Conservation (phyloP, 2,797 vertebrate species). For the Orestias chungarensis region DNA sequence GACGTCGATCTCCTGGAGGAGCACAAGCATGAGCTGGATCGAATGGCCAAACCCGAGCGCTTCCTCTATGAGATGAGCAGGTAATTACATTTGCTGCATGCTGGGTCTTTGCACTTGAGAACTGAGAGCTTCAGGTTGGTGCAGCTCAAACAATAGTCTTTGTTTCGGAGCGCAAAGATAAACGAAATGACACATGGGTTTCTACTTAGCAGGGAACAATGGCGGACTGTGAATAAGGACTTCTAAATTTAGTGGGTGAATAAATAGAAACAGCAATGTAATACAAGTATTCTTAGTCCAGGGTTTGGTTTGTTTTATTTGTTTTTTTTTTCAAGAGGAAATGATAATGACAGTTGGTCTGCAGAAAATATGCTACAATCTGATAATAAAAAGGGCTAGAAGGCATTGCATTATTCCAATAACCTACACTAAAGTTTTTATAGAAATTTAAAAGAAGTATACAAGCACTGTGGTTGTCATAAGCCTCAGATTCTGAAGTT, state of each 20-base stretch:
- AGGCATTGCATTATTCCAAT: slow-evolving; percentile 2
- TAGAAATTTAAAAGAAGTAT: slow-evolving; percentile 16
- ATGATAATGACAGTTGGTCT: too few species aligned
- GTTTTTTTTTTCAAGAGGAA: too few species aligned
- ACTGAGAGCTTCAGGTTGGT: slow-evolving; percentile 7
- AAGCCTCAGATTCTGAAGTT: slow-evolving; percentile 41
- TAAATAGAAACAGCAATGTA: slow-evolving; percentile 27
- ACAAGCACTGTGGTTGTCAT: slow-evolving; percentile 54
- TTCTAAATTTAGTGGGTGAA: slow-evolving; percentile 29
- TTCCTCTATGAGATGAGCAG: slow-evolving; percentile 99
- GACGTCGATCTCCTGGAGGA: slow-evolving; percentile 96
- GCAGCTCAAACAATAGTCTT: slow-evolving; percentile 46
- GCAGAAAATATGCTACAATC: neutral
- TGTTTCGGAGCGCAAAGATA: slow-evolving; percentile 49
- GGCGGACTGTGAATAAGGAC: slow-evolving; percentile 34
- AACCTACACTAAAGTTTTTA: slow-evolving; percentile 14
- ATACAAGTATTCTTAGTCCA: slow-evolving; percentile 18
- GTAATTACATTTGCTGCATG: slow-evolving; percentile 62
- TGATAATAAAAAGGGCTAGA: neutral
- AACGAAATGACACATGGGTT: slow-evolving; percentile 44
- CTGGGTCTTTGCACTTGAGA: neutral
- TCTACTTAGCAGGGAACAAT: slow-evolving; percentile 47
- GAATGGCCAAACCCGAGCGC: slow-evolving; percentile 97
- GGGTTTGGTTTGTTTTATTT: too few species aligned
- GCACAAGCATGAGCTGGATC: slow-evolving; percentile 95